These are phyloP conservation scores for Lontra canadensis DNA, from an alignment of 2,113 vertebrate species.

Conservation along the genomic window DNA sequence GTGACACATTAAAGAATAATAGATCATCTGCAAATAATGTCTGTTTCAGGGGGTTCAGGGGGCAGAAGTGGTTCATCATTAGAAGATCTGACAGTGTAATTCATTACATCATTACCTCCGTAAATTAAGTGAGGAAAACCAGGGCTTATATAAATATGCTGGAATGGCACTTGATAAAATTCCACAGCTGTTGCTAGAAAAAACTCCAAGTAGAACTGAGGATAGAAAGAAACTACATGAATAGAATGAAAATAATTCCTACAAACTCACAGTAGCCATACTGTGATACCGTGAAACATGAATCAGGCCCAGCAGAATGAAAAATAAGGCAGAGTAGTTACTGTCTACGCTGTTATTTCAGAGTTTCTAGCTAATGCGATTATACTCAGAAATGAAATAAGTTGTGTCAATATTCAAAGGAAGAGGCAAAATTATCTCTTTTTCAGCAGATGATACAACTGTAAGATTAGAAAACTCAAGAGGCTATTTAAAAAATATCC, in stretches of 20 bases:
- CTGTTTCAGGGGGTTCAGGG: background rate
- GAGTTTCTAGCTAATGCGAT: background rate
- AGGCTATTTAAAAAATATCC: background rate
- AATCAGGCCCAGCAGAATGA: background rate
- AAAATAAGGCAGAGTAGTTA: background rate
- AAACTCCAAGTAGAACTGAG: background rate
- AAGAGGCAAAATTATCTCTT: background rate
- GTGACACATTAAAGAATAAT: background rate
- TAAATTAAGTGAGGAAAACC: background rate
- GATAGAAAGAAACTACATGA: background rate
- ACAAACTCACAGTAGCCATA: background rate
- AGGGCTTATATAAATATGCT: background rate
- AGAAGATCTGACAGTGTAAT: background rate
- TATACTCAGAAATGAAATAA: background rate
- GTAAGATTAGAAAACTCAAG: background rate
- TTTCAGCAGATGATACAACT: background rate
- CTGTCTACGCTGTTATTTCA: background rate
- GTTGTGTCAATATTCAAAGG: background rate
- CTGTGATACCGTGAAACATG: background rate
- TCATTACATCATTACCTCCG: background rate
- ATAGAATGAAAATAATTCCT: constrained; percentile 37
- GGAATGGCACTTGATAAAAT: background rate
- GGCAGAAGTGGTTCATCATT: background rate
- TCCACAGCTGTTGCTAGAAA: background rate
- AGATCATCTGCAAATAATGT: background rate